A percentile compares a stretch with the other conserved stretches of the same genome.
Evolutionary conservation across 2,888 invertebrate genomes (phyloP).

Genomic region (Mesochorus sp.): DNA sequence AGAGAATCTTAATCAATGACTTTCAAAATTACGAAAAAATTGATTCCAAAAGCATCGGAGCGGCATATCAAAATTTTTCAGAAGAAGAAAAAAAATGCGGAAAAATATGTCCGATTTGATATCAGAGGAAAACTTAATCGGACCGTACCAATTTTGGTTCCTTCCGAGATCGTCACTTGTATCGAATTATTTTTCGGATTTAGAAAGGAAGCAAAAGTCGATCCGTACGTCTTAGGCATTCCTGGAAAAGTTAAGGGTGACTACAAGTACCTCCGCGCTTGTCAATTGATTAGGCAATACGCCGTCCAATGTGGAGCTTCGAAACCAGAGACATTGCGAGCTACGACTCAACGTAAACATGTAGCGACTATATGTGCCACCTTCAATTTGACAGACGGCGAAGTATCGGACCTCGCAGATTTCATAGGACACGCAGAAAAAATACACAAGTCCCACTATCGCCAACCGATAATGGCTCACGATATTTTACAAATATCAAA

Average conservation of each 20-base stretch:
- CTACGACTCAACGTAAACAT: too few relatives aligned
- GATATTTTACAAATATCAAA: too few relatives aligned
- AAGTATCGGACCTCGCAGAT: too few relatives aligned
- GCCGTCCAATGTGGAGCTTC: slow-evolving; percentile 42
- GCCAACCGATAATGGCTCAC: too few relatives aligned
- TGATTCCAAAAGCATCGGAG: slow-evolving; percentile 20
- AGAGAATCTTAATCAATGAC: slow-evolving; percentile 53
- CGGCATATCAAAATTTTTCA: slow-evolving; percentile 20
- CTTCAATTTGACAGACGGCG: too few relatives aligned
- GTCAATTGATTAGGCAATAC: slow-evolving; percentile 47
- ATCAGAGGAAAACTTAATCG: slow-evolving; percentile 57
- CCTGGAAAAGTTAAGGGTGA: slow-evolving; percentile 29
- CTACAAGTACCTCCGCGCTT: slow-evolving; percentile 50
- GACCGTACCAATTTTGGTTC: slow-evolving; percentile 45
- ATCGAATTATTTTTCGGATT: slow-evolving; percentile 30
- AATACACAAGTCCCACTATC: too few relatives aligned
- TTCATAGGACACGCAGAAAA: too few relatives aligned
- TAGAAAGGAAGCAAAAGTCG: slow-evolving; percentile 22
- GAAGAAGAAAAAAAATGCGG: background rate
- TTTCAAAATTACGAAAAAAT: slow-evolving; percentile 44
- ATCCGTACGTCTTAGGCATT: slow-evolving; percentile 49
- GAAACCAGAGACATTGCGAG: too few relatives aligned
- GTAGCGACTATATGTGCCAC: too few relatives aligned
- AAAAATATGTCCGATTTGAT: slow-evolving; percentile 30
- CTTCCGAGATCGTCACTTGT: slow-evolving; percentile 6